A percentile compares a stretch with the other conserved stretches of the same genome.
Evolutionary conservation across 2,113 vertebrate genomes (phyloP).

Genomic region (Oceanodroma tethys): DNA sequence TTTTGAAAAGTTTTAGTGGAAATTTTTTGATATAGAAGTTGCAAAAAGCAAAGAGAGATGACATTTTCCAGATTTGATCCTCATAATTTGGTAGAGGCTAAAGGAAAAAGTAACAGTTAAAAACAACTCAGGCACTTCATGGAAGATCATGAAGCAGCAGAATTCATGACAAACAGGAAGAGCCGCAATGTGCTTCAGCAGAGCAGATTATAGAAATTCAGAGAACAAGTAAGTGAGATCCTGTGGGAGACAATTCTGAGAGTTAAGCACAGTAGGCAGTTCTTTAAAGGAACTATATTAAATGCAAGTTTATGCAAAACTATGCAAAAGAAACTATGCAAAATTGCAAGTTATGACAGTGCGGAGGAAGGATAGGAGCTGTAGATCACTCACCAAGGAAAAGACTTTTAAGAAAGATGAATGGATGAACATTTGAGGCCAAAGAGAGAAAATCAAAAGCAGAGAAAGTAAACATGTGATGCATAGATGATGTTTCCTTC

Average conservation of each 20-base stretch:
- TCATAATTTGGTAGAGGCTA: background rate
- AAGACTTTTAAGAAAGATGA: conserved; percentile 6
- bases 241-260: conserved; percentile 46
- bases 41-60: background rate
- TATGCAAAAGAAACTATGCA: conserved; percentile 37
- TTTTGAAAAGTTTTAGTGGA: background rate
- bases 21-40: background rate
- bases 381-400: background rate
- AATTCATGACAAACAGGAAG: conserved; percentile 29
- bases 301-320: conserved; percentile 47
- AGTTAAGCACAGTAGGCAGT: conserved; percentile 23
- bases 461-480: background rate
- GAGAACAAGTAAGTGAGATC: conserved; percentile 39
- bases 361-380: conserved; percentile 8
- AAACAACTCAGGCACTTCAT: background rate
- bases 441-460: background rate
- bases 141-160: conserved; percentile 1
- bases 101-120: background rate
- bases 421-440: background rate
- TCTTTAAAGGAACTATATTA: conserved; percentile 15
- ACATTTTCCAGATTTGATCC: background rate
- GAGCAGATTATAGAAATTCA: conserved; percentile 27
- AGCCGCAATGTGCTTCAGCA: background rate
- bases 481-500: background rate
- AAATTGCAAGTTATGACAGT: conserved; percentile 25